phyloP scores from a whole-genome alignment of 2,113 vertebrate genomes.

The Cervus canadensis region DNA sequence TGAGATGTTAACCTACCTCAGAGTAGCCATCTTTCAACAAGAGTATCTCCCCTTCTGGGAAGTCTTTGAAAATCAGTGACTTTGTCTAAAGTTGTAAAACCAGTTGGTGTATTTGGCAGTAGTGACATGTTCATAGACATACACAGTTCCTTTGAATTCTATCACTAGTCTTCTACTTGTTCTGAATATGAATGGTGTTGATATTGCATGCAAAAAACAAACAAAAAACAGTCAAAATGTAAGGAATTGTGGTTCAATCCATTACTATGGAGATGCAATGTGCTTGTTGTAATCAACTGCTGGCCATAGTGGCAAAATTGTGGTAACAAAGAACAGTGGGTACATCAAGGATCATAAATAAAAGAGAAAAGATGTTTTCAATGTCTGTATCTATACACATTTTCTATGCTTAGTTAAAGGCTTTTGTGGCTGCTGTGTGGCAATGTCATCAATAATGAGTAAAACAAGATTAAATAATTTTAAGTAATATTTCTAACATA shows the following conservation, averaged over 20 bases:
- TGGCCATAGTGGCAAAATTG: background rate
- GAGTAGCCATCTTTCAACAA: background rate
- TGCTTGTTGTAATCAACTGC: background rate
- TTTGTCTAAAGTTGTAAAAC: background rate
- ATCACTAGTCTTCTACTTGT: background rate
- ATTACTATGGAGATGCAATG: background rate
- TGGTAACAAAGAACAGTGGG: background rate
- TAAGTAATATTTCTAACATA: background rate
- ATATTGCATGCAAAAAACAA: background rate
- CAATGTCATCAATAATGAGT: background rate
- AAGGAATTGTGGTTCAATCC: background rate
- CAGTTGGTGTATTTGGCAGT: background rate
- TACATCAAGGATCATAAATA: background rate
- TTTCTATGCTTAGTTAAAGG: background rate
- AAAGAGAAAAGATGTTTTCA: background rate
- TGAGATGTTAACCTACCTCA: background rate
- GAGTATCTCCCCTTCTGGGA: background rate
- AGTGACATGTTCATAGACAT: background rate
- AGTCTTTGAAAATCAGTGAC: background rate
- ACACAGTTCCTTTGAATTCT: background rate
- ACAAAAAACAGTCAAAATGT: background rate
- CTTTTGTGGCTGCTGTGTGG: background rate
- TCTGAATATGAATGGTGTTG: background rate
- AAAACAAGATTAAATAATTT: background rate
- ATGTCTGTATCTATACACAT: background rate